A percentile compares a stretch with the other conserved stretches of the same genome.
These are phyloP conservation scores for Heliopora coerulea DNA, from an alignment of 92 coral and sea anemone genomes.

Conservation along the genomic window DNA sequence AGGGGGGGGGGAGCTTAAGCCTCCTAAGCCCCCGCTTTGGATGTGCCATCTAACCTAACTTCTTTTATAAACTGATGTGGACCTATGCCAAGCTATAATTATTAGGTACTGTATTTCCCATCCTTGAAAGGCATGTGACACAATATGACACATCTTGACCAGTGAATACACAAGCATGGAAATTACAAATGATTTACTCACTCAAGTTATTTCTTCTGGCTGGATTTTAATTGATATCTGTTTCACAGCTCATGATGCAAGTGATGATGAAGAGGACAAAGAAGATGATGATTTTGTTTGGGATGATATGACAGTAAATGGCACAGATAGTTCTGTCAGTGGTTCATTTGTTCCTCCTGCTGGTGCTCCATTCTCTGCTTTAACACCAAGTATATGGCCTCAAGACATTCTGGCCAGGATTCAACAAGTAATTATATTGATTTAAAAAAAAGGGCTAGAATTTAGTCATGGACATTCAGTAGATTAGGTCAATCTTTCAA, in stretches of 20 bases:
- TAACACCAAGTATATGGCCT: slow-evolving; percentile 99
- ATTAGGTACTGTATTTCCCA: too few species aligned
- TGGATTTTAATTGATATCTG: not conserved
- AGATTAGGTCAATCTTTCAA: too few species aligned
- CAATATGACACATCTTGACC: too few species aligned
- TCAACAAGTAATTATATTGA: slow-evolving; percentile 68
- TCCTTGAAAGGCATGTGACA: too few species aligned
- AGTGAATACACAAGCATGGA: too few species aligned
- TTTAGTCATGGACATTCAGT: not conserved
- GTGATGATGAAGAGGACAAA: slow-evolving; percentile 74
- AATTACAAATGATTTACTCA: too few species aligned
- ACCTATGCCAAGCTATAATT: too few species aligned
- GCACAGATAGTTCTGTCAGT: slow-evolving; percentile 82
- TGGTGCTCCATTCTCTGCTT: slow-evolving; percentile 98
- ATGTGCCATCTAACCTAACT: too few species aligned
- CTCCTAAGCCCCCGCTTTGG: too few species aligned
- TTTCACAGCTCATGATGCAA: not conserved
- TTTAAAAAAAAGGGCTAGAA: not conserved
- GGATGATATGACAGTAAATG: slow-evolving; percentile 95
- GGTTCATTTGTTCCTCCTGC: slow-evolving; percentile 98
- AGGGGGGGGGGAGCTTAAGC: too few species aligned
- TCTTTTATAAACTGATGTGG: too few species aligned
- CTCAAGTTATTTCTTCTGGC: too few species aligned
- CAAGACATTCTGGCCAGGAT: slow-evolving; percentile 96
- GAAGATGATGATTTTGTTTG: slow-evolving; percentile 82